A percentile compares a stretch with the other conserved stretches of the same genome.
Conservation (phyloP, 2,113 vertebrate genomes). For the Mellivora capensis region DNA sequence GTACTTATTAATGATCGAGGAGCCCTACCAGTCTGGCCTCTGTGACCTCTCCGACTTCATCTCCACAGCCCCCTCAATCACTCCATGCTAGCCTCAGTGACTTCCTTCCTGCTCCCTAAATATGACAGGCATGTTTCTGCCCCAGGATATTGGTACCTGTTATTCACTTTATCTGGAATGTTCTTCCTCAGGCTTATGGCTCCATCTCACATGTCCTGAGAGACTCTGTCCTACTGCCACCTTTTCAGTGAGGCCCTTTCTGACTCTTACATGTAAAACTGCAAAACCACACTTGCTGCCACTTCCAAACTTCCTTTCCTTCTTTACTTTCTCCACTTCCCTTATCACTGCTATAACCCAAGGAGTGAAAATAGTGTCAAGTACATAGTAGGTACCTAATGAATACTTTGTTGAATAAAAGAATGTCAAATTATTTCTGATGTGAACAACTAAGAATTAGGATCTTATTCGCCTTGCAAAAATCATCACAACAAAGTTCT, state of each 20-base stretch:
- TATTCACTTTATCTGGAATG: background rate
- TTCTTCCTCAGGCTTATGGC: background rate
- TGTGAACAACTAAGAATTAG: background rate
- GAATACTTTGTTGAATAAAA: background rate
- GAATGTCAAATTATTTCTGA: background rate
- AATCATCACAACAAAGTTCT: background rate
- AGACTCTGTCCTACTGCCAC: background rate
- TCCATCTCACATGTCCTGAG: background rate
- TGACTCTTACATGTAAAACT: background rate
- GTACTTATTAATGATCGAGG: background rate
- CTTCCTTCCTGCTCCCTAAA: background rate
- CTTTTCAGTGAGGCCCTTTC: background rate
- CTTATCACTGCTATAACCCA: background rate
- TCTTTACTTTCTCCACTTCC: background rate
- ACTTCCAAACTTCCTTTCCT: background rate
- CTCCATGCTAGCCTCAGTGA: background rate
- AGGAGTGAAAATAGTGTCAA: background rate
- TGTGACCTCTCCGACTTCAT: background rate
- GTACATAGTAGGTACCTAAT: background rate
- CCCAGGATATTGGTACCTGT: background rate
- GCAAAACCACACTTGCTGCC: background rate
- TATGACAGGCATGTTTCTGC: too few relatives aligned
- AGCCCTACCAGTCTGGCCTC: background rate
- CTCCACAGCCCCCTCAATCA: background rate
- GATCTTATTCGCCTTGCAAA: background rate